Percentiles rank a stretch among this genome's conserved stretches.
Conservation (phyloP, 2,797 vertebrate species). For the Neostethus bicornis region DNA sequence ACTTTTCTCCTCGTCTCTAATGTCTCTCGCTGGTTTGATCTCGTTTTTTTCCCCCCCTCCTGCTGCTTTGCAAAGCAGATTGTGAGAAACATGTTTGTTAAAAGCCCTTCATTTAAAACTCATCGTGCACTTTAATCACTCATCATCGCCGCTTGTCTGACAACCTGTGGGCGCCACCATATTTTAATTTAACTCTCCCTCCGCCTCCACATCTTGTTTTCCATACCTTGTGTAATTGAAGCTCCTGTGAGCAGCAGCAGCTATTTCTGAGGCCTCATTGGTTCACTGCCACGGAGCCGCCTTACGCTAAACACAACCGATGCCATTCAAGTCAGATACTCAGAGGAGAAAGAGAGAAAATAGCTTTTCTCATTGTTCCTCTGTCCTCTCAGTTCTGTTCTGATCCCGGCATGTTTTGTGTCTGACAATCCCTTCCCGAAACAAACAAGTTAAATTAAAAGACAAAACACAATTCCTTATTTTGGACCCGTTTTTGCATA, state of each 20-base stretch:
- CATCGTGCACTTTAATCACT: constrained; percentile 44
- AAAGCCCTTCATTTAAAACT: constrained; percentile 52
- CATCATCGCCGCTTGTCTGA: constrained; percentile 44
- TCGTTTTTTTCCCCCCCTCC: constrained; percentile 3
- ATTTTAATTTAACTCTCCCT: constrained; percentile 36
- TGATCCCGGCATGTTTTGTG: constrained; percentile 53
- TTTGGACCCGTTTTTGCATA: constrained; percentile 51
- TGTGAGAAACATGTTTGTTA: constrained; percentile 31
- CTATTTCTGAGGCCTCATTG: constrained; percentile 49
- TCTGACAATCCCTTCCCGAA: constrained; percentile 41
- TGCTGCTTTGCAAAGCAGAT: constrained; percentile 8
- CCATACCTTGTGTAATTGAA: constrained; percentile 39
- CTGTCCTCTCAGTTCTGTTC: constrained; percentile 45
- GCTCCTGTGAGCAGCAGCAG: constrained; percentile 17
- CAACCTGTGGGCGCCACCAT: constrained; percentile 45
- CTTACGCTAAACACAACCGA: constrained; percentile 45
- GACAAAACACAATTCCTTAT: constrained; percentile 52
- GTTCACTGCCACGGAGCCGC: constrained; percentile 46
- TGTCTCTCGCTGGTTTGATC: constrained; percentile 10
- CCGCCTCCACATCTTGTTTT: constrained; percentile 29
- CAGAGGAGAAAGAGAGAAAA: constrained; percentile 49
- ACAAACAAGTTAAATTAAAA: constrained; percentile 51
- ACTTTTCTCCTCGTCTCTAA: constrained; percentile 26
- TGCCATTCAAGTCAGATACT: constrained; percentile 53
- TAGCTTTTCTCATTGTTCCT: constrained; percentile 60